Base-by-base conservation (phyloP, 1,140 invertebrate genomes). In the Chlorops oryzae region DNA sequence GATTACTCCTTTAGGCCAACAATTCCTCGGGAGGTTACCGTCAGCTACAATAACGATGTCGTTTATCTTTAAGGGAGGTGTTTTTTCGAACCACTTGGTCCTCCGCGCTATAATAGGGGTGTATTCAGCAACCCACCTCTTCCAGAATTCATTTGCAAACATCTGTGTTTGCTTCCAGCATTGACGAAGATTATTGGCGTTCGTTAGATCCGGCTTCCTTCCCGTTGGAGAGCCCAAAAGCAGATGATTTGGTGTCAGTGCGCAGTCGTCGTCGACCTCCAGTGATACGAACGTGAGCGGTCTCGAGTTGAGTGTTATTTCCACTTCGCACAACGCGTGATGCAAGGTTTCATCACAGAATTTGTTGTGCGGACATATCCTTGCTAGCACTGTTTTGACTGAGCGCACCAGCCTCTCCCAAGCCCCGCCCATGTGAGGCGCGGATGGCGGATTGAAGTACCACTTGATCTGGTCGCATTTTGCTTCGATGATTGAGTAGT, bases 351-450 rank as follows among this genome's bases (percentile, higher is more conserved):
- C 41, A 3, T 55, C 35, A 12, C 7, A 28, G 25, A 28, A 28
- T 12, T 25, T 24, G 2, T 20, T 6, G 28, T 22, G 13, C 23
- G 50, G 32, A 17, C 46, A 35, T 23, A 63, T 51, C 3, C n/a
- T 24, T 0, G 47, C 17, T 0, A 74, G 45, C 1, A 64, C 57
- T 6, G 53, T 56, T 46, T 74, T 73, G 0, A 70, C 62, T 2
- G 55, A 56, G 2, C 64, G 51, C 2, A 75, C 62, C 3, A 67
- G 43, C 2, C 66, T 47, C 37, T 75, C 72, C 72, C 73, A 75
- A 0, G 59, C 58, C 2, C 72, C 72, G 5, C 68, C 68, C 56
- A 72, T 68, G 46, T 74, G 64, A 0, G 70, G 66, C 0, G 59
- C 57, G n/a, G 39, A 28, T 1, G 72, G 73, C 3, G 71, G 65